Evolutionary conservation across 1,140 invertebrate species (phyloP), one percentile per base, ranked within the genome.

Genomic region (Bathynomus jamesi): DNA sequence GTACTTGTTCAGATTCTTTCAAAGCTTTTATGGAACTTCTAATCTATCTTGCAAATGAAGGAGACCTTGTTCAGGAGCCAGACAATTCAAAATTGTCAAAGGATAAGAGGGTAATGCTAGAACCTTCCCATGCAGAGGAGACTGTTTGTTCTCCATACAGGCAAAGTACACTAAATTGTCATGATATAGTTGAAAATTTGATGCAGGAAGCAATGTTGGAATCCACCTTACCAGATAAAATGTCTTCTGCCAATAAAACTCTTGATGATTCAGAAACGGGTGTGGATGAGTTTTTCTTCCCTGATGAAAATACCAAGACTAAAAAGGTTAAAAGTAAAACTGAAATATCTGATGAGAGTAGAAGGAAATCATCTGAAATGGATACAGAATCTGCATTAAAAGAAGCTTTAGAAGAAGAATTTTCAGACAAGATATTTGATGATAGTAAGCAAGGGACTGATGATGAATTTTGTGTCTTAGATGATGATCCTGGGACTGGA

Each of bases 1-100:
- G 91, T 75, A 96, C 93, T 0, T 97, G 95, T 82, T 88, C 90
- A 10, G 95, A 98, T 82, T 95, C 93, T 0, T 90, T 89, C 0
- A 85, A 87, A 46, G 90, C 91, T 1, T 83, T 98, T 17, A 89
- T 88, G 65, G 87, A 93, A 67, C 82, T 97, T 2, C 84, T 96
- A 4, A 89, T 87, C 2, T 95, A 97, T 80, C 87, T 93, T 67
- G 90, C 92, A 0, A 86, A 80, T 62, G 90, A 95, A 80, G 90
- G 92, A 0, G 93, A 95, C 81, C 80, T 91, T 1, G 70, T 79
- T 11, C 67, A 71, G 65, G 73, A 75, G n/a, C 69, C 65, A 63
- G 69, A 63, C 27, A 21, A 21, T 60, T 29, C 29, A 29, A 31
- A 61, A 40, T n/a, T 0, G 67, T 64, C n/a, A 32, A 40, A 21